Evolutionary conservation across 1,140 invertebrate genomes (phyloP), one percentile per base, ranked within the genome.

Genomic region (Pseudomyrmex dendroicus): DNA sequence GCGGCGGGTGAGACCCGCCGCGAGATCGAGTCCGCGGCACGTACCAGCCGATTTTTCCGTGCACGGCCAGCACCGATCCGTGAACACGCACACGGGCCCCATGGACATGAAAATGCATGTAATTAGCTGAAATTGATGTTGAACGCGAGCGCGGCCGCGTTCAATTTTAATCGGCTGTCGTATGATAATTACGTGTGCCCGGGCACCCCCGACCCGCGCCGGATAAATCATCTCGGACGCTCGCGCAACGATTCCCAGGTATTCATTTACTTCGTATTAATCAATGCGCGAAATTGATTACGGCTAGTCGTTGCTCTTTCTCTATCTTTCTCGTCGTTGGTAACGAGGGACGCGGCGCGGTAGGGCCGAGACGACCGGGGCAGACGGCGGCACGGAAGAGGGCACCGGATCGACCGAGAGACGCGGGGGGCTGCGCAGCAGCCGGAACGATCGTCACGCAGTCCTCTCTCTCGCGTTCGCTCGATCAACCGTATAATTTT

Each of bases 151-250:
- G 77, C 90, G 86, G 89, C 84, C 83, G 91, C 92, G 73, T 54
- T 77, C 73, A 91, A 94, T 94, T 94, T 94, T 94, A 94, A 94
- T 94, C 93, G 92, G 90, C 93, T 93, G 92, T 94, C 93, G 91
- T 94, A 93, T 93, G 91, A 94, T 94, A 93, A 94, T 94, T 94
- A 91, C 92, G 91, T 88, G 89, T 86, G 89, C 86, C 86, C 66
- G 76, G 70, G 78, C 90, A 90, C 88, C 92, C 88, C 86, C 92
- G 91, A 94, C 93, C 92, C 89, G 88, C 83, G 83, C 89, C 84
- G 89, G 89, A 94, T 94, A 94, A 94, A 94, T 94, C 93, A 94
- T 93, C 80, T 48, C 56, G 52, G 17, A 52, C 78, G 66, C 86
- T 85, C 85, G 84, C 72, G 76, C 70, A 86, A 80, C 86, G 89